Evolutionary conservation across 2,113 vertebrate species (phyloP), one percentile per base, ranked within the genome.

Genomic region (Hemichromis elongatus): DNA sequence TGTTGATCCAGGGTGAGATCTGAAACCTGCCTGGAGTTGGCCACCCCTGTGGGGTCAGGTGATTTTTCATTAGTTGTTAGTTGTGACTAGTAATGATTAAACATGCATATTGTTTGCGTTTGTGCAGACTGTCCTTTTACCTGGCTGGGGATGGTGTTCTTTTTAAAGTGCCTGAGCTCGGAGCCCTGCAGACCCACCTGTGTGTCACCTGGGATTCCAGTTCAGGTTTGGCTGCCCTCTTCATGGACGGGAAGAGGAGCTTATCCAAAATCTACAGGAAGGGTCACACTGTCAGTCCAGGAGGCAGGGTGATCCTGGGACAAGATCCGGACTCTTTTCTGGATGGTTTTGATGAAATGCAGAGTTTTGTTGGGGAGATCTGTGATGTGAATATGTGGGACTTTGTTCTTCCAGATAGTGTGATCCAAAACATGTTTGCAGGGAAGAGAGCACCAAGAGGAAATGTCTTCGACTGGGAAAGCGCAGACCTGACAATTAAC

Each of bases 351-450:
- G 88, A 93, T 0, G 7, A 13, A 14, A 50, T 57, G 0, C 94
- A 88, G 91, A 90, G 82, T 84, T 90, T 91, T 57, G 84, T 93
- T 4, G 94, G 94, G 1, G 91, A 92, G 80, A 93, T 94, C 35
- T 13, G 0, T 7, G 92, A 94, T 10, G 57, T 94, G 0, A 92
- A 90, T 0, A 33, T 59, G 26, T 59, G 56, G 56, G 56, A 59
- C 0, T 0, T 0, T 61, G 57, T 61, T 61, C 57, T 3, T 16
- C 0, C 57, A 0, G 57, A 61, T 61, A 35, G 16, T 0, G 9
- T 6, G 57, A 61, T 61, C 0, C 57, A 61, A 61, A 16, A 16
- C 57, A 19, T 61, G 30, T 61, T 61, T 61, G 9, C 16, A 19
- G 16, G 57, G 57, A 0, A 61, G 30, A 61, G 28, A 33, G 3